Percentiles rank a stretch among this genome's conserved stretches.
Conservation (phyloP, 2,113 vertebrate genomes). For the Callopanchax toddi region DNA sequence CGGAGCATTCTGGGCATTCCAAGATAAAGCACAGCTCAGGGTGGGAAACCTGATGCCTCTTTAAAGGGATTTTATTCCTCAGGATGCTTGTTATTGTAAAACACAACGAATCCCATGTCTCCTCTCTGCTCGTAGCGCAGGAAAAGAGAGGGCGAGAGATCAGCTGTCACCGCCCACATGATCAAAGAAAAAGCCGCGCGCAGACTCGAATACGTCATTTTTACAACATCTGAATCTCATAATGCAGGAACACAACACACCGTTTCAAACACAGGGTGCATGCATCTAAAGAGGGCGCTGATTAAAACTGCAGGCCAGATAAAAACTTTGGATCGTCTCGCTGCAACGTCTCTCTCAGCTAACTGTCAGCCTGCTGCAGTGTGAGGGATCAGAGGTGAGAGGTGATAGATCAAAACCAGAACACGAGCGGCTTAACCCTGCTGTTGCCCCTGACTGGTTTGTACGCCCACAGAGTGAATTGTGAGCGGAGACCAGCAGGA, state of each 20-base stretch:
- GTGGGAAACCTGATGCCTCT: slow-evolving; percentile 69
- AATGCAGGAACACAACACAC: slow-evolving; percentile 26
- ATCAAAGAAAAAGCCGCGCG: slow-evolving; percentile 65
- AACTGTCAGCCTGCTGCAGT: slow-evolving; percentile 51
- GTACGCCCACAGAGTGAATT: slow-evolving; percentile 53
- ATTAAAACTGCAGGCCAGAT: slow-evolving; percentile 29
- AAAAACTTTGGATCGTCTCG: slow-evolving; percentile 27
- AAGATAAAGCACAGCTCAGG: slow-evolving; percentile 63
- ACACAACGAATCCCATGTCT: slow-evolving; percentile 44
- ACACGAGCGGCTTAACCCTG: slow-evolving; percentile 62
- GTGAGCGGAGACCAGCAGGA: slow-evolving; percentile 46
- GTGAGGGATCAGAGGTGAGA: slow-evolving; percentile 67
- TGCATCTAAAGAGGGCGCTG: slow-evolving; percentile 15
- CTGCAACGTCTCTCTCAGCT: slow-evolving; percentile 66
- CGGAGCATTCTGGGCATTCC: slow-evolving; percentile 62
- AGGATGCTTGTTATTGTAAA: slow-evolving; percentile 51
- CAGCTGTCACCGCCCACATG: slow-evolving; percentile 52
- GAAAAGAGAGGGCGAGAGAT: slow-evolving; percentile 33
- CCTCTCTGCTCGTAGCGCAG: slow-evolving; percentile 24
- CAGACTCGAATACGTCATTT: slow-evolving; percentile 50
- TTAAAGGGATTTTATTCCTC: slow-evolving; percentile 61
- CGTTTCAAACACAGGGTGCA: slow-evolving; percentile 14
- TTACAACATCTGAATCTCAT: slow-evolving; percentile 67
- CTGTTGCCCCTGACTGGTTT: slow-evolving; percentile 33
- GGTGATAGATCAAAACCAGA: slow-evolving; percentile 73